A percentile compares a stretch with the other conserved stretches of the same genome.
Evolutionary conservation across 2,888 invertebrate species (phyloP).

Genomic region (Drosophila atroscutellata): DNA sequence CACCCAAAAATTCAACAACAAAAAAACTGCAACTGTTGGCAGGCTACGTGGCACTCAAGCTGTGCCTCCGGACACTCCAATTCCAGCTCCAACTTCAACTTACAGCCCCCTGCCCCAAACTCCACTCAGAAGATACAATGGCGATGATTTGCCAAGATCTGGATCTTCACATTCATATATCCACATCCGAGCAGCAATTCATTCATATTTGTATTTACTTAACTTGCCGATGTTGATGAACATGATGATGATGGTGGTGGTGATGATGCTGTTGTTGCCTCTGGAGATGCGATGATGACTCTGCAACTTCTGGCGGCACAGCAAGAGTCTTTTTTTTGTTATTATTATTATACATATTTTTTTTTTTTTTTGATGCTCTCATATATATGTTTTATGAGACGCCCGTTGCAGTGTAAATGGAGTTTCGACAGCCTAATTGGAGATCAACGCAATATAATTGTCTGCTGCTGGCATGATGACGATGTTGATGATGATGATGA

Average conservation of each 20-base stretch:
- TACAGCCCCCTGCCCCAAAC: neutral
- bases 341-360: constrained; percentile 21
- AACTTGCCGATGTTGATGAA: constrained; percentile 60
- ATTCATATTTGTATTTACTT: constrained; percentile 78
- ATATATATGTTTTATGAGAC: constrained; percentile 63
- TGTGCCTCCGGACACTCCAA: constrained; percentile 62
- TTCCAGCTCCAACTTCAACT: constrained; percentile 16
- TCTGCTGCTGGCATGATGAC: constrained; percentile 44
- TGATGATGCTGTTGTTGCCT: constrained; percentile 32
- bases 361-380: constrained; percentile 12
- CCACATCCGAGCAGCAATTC: constrained; percentile 59
- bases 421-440: constrained; percentile 82
- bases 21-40: constrained; percentile 61
- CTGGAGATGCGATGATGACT: constrained; percentile 67
- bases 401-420: constrained; percentile 78
- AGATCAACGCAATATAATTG: constrained; percentile 79
- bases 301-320: constrained; percentile 57
- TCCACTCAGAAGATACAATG: constrained; percentile 45
- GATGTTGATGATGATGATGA: constrained; percentile 30
- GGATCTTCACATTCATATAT: constrained; percentile 53
- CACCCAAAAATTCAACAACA: constrained; percentile 17
- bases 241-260: constrained; percentile 23
- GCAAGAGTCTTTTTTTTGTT: constrained; percentile 43
- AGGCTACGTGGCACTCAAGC: constrained; percentile 59
- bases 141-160: constrained; percentile 74